Percentiles rank a stretch among this genome's conserved stretches.
phyloP scores from a whole-genome alignment of 2,113 vertebrate species.

The Ardeotis arabs region DNA sequence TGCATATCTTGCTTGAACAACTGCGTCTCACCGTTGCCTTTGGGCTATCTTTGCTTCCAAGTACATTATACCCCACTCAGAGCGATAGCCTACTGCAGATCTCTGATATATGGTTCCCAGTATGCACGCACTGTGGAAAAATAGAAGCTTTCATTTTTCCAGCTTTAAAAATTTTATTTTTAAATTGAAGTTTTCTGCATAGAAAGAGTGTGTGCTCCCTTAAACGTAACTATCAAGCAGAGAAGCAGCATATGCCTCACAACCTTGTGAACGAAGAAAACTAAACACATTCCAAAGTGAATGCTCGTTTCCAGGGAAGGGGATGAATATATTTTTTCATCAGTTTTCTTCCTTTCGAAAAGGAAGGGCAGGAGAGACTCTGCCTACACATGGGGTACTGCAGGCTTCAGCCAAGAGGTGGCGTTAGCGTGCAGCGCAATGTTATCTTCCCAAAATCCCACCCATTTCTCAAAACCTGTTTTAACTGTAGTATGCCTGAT shows the following conservation, averaged over 20 bases:
- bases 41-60: neutral
- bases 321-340: neutral
- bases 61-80: neutral
- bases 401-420: conserved; percentile 69
- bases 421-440: conserved; percentile 43
- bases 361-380: neutral
- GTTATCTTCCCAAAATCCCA: neutral
- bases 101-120: neutral
- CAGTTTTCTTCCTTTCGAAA: neutral
- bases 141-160: neutral
- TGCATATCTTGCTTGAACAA: neutral
- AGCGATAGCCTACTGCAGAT: neutral
- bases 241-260: neutral
- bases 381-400: neutral
- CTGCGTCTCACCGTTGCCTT: neutral
- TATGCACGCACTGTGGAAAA: neutral
- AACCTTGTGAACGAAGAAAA: neutral
- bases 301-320: neutral
- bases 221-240: neutral
- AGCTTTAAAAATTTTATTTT: neutral
- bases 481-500: neutral
- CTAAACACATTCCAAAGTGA: neutral
- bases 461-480: neutral
- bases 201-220: neutral
- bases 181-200: neutral